These are phyloP conservation scores for Cichlasoma orientale DNA, from an alignment of 2,797 vertebrate genomes.

Conservation along the genomic window DNA sequence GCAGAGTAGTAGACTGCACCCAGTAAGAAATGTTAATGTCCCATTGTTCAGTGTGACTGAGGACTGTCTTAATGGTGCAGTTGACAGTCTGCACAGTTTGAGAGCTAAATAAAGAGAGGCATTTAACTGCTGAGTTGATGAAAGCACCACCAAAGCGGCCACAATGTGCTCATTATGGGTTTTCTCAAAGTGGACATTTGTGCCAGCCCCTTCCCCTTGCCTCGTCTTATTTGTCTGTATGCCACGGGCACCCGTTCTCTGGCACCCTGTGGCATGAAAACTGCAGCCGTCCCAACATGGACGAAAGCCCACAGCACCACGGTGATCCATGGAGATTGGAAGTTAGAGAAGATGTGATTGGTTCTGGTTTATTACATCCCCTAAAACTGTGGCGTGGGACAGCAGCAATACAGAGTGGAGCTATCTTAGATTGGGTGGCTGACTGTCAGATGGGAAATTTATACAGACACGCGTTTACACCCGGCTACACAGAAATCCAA, in stretches of 20 bases:
- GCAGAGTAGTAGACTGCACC: slow-evolving; percentile 49
- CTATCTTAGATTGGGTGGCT: slow-evolving; percentile 2
- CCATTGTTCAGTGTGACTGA: slow-evolving; percentile 69
- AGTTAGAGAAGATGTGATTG: slow-evolving; percentile 62
- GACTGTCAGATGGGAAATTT: slow-evolving; percentile 48
- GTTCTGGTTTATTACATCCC: slow-evolving; percentile 70
- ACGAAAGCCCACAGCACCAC: slow-evolving; percentile 53
- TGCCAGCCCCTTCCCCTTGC: slow-evolving; percentile 73
- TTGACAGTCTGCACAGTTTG: slow-evolving; percentile 74
- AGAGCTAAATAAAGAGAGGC: slow-evolving; percentile 75
- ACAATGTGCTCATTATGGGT: slow-evolving; percentile 78
- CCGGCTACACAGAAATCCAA: slow-evolving; percentile 30
- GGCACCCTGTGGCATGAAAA: slow-evolving; percentile 56
- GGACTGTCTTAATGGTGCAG: slow-evolving; percentile 76
- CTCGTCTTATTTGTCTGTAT: slow-evolving; percentile 70
- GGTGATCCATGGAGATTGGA: slow-evolving; percentile 55
- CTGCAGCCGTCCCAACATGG: slow-evolving; percentile 53
- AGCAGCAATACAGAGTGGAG: slow-evolving; percentile 19
- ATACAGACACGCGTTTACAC: slow-evolving; percentile 22
- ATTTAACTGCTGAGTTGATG: slow-evolving; percentile 72
- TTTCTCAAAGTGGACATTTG: slow-evolving; percentile 78
- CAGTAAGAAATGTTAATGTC: slow-evolving; percentile 59
- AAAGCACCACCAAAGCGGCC: slow-evolving; percentile 70
- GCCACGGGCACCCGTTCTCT: slow-evolving; percentile 60
- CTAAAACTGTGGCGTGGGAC: slow-evolving; percentile 59